phyloP scores from a whole-genome alignment of 2,888 invertebrate species.

The Xylota segnis region DNA sequence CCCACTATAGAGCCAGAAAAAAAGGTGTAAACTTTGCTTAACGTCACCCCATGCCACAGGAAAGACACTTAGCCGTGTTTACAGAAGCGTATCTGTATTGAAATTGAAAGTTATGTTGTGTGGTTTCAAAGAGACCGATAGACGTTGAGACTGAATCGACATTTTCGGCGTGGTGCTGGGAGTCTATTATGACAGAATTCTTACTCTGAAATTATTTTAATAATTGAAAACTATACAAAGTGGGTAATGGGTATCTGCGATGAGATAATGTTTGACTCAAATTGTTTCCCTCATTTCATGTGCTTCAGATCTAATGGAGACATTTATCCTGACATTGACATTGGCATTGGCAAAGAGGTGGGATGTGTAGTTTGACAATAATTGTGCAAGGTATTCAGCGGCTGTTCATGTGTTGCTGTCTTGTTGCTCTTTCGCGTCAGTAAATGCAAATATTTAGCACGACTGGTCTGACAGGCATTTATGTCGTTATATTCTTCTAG shows the following conservation, averaged over 20 bases:
- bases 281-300: neutral
- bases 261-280: neutral
- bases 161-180: constrained; percentile 1
- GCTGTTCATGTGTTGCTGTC: too few relatives aligned
- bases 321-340: constrained; percentile 1
- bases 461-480: too few relatives aligned
- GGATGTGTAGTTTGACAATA: too few relatives aligned
- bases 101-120: constrained; percentile 59
- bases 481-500: too few relatives aligned
- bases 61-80: constrained; percentile 58
- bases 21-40: constrained; percentile 48
- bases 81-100: constrained; percentile 62
- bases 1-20: constrained; percentile 26
- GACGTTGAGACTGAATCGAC: constrained; percentile 2
- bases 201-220: neutral
- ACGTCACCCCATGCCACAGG: constrained; percentile 24
- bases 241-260: neutral
- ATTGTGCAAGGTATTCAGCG: too few relatives aligned
- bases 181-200: neutral
- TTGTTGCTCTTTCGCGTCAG: too few relatives aligned
- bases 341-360: constrained; percentile 27
- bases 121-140: constrained; percentile 56
- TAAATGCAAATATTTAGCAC: too few relatives aligned
- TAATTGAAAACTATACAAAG: constrained; percentile 2
- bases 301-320: neutral